A percentile compares a stretch with the other conserved stretches of the same genome.
Conservation (phyloP, 2,888 invertebrate species). For the Junonia oenone region DNA sequence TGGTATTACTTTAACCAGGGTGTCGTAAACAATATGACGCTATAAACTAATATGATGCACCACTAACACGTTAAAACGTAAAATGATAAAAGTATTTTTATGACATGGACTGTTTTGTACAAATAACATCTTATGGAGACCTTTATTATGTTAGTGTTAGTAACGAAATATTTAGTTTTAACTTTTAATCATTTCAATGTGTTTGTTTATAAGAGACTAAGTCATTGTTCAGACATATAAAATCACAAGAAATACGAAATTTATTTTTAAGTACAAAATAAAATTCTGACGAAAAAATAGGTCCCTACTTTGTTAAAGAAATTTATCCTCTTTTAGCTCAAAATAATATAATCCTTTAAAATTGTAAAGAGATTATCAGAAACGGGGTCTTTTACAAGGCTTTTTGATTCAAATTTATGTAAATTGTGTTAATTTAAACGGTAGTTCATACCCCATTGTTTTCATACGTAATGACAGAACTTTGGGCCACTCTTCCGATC, state of each 20-base stretch:
- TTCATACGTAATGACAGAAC: conserved; percentile 15
- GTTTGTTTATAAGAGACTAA: too few relatives aligned
- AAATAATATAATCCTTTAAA: conserved; percentile 41
- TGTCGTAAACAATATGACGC: background rate
- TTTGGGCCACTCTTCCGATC: conserved; percentile 2
- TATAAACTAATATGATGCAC: background rate
- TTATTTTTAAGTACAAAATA: too few relatives aligned
- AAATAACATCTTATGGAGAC: too few relatives aligned
- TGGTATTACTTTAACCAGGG: too few relatives aligned
- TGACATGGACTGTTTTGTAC: too few relatives aligned
- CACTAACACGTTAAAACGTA: background rate
- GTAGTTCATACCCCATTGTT: conserved; percentile 29
- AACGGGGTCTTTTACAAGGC: background rate
- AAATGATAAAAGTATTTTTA: too few relatives aligned
- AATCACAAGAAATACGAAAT: too few relatives aligned
- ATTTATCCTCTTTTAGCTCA: background rate
- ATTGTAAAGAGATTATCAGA: conserved; percentile 35
- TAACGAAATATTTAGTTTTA: too few relatives aligned
- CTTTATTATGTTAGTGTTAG: too few relatives aligned
- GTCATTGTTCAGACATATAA: too few relatives aligned
- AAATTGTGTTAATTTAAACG: conserved; percentile 37
- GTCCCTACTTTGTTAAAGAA: background rate
- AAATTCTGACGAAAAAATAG: background rate
- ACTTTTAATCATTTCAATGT: too few relatives aligned
- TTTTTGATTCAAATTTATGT: conserved; percentile 58